A percentile compares a stretch with the other conserved stretches of the same genome.
phyloP scores from a whole-genome alignment of 2,113 vertebrate genomes.

The Oryzias javanicus region DNA sequence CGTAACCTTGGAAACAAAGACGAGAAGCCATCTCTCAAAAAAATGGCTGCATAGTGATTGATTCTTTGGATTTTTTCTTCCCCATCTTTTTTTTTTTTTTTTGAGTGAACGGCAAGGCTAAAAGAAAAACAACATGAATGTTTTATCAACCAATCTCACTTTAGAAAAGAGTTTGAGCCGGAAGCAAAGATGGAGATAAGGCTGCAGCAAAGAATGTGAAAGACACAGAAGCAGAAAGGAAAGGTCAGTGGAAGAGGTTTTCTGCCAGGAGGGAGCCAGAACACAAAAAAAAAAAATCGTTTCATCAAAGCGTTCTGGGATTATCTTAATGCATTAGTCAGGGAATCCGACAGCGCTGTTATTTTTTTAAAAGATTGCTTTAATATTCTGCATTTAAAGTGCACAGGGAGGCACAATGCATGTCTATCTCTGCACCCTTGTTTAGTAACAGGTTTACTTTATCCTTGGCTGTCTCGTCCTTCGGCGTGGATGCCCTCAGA shows the following conservation, averaged over 20 bases:
- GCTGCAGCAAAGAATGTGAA: conserved; percentile 17
- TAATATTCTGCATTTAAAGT: background rate
- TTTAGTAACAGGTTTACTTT: conserved; percentile 25
- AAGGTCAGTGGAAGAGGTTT: conserved; percentile 40
- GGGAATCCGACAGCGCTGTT: background rate
- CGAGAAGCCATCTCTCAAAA: conserved; percentile 16
- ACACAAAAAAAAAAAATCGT: conserved; percentile 22
- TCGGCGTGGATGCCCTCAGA: conserved; percentile 2
- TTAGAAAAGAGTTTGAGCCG: conserved; percentile 21
- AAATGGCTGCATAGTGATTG: conserved; percentile 52
- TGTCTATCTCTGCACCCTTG: conserved; percentile 26
- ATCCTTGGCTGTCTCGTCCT: conserved; percentile 20
- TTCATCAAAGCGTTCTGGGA: conserved; percentile 36
- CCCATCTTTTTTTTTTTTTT: conserved; percentile 32
- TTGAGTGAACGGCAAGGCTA: conserved; percentile 47
- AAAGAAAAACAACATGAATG: conserved; percentile 76
- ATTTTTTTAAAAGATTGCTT: background rate
- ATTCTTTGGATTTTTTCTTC: conserved; percentile 38
- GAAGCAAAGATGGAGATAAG: conserved; percentile 37
- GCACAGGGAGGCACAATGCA: background rate
- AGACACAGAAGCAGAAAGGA: conserved; percentile 30
- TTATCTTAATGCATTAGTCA: conserved; percentile 39
- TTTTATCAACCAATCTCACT: conserved; percentile 72
- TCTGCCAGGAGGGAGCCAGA: conserved; percentile 14
- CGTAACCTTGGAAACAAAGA: conserved; percentile 31